These are phyloP conservation scores for Alectura lathami DNA, from an alignment of 2,113 vertebrate genomes.

Conservation along the genomic window DNA sequence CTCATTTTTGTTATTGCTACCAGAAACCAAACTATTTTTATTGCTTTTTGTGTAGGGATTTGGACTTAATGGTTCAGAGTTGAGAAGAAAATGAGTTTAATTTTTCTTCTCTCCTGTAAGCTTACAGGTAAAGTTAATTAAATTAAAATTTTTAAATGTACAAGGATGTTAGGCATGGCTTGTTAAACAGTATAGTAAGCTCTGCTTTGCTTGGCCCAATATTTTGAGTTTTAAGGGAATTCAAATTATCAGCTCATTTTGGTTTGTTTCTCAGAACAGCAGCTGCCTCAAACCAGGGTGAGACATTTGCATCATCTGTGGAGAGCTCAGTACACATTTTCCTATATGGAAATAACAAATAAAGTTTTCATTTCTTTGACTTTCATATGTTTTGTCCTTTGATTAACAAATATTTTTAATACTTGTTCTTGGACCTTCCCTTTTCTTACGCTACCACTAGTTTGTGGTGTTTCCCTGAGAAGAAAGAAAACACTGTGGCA, in stretches of 20 bases:
- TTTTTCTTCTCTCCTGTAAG: background rate
- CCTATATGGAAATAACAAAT: constrained; percentile 44
- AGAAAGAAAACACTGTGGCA: background rate
- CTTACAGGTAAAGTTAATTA: constrained; percentile 19
- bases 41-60: constrained; percentile 27
- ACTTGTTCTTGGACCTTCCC: background rate
- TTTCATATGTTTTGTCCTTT: constrained; percentile 33
- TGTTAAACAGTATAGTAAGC: background rate
- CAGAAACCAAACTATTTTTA: constrained; percentile 68
- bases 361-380: background rate
- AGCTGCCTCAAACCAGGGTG: background rate
- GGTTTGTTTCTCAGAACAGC: constrained; percentile 37
- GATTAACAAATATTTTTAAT: constrained; percentile 60
- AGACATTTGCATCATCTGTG: constrained; percentile 44
- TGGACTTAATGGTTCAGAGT: background rate
- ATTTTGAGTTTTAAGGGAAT: background rate
- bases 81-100: constrained; percentile 63
- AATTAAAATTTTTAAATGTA: background rate
- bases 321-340: constrained; percentile 27
- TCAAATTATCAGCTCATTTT: background rate
- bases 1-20: constrained; percentile 59
- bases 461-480: background rate
- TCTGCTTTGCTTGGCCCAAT: background rate
- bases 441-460: background rate
- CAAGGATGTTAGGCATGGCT: background rate